Evolutionary conservation across 2,113 vertebrate genomes (phyloP).

Genomic region (Anser brachyrhynchus): DNA sequence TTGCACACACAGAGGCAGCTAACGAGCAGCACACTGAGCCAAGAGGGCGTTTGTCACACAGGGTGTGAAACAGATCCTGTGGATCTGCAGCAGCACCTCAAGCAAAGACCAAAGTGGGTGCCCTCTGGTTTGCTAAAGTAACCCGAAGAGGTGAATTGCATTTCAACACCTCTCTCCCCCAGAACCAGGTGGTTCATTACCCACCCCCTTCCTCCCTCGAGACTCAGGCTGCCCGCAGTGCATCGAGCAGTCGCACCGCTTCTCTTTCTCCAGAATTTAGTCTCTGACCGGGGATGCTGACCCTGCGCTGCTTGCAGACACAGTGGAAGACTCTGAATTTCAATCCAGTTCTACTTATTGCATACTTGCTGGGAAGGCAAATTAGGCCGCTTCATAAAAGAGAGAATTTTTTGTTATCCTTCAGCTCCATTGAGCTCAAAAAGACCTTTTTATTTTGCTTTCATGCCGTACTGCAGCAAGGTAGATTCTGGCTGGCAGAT

Average conservation of each 20-base stretch:
- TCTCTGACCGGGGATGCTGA: background rate
- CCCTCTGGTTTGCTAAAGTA: background rate
- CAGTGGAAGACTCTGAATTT: background rate
- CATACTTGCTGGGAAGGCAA: background rate
- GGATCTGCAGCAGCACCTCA: background rate
- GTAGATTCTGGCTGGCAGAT: background rate
- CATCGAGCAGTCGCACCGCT: background rate
- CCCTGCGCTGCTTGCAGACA: background rate
- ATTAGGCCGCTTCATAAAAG: background rate
- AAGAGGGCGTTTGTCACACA: background rate
- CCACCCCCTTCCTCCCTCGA: background rate
- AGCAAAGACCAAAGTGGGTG: background rate
- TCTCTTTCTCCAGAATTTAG: background rate
- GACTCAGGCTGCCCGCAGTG: background rate
- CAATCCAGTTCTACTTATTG: background rate
- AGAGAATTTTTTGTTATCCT: background rate
- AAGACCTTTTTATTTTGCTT: background rate
- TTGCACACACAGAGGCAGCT: accelerated
- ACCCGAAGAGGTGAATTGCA: background rate
- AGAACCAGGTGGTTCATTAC: background rate
- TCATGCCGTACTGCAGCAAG: background rate
- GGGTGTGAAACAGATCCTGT: background rate
- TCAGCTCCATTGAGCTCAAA: background rate
- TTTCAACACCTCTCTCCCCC: background rate
- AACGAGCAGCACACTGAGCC: background rate